A percentile compares a stretch with the other conserved stretches of the same genome.
Evolutionary conservation across 2,113 vertebrate genomes (phyloP).

Genomic region (Anoura caudifer): DNA sequence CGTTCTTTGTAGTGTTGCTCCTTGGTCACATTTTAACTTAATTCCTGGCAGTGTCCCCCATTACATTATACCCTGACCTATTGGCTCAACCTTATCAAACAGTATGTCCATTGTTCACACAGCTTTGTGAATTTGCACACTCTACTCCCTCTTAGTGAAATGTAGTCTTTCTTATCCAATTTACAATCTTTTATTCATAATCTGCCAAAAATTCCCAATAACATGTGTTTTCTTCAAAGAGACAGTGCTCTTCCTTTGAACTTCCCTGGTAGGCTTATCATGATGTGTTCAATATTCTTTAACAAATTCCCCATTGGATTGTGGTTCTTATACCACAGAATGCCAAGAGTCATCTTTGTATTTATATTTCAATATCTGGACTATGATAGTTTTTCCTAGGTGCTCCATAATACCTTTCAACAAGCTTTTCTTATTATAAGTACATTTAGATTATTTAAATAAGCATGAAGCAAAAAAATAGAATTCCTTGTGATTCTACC

Average conservation of each 20-base stretch:
- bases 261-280: too few species aligned
- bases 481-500: not conserved
- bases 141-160: not conserved
- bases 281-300: too few species aligned
- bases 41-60: too few species aligned
- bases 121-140: not conserved
- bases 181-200: not conserved
- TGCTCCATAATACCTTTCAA: not conserved
- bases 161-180: too few species aligned
- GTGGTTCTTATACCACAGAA: not conserved
- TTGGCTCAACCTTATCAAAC: not conserved
- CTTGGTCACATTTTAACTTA: not conserved
- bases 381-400: not conserved
- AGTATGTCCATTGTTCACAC: not conserved
- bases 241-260: not conserved
- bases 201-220: not conserved
- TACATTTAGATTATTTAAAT: not conserved
- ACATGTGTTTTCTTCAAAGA: not conserved
- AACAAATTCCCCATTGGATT: not conserved
- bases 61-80: not conserved
- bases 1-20: not conserved
- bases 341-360: not conserved
- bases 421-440: not conserved
- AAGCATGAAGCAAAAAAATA: not conserved
- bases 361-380: not conserved